These are phyloP conservation scores for Pardosa pseudoannulata DNA, from an alignment of 2,888 invertebrate species.

Conservation along the genomic window DNA sequence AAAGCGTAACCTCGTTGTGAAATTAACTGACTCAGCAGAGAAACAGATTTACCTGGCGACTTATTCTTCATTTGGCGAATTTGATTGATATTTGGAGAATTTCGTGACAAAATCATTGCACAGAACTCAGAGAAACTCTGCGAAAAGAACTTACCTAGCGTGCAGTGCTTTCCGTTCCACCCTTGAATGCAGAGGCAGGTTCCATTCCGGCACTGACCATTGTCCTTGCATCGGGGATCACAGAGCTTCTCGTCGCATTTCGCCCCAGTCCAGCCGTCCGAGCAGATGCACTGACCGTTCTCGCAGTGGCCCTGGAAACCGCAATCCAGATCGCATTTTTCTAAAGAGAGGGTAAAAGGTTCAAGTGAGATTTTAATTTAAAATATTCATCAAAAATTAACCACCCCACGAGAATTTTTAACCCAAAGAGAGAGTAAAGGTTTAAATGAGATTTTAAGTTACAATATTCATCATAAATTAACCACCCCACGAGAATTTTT, in stretches of 20 bases:
- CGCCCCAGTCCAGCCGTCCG: constrained; percentile 92
- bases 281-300: constrained; percentile 78
- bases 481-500: no score
- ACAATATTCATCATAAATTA: no score
- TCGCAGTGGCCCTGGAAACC: constrained; percentile 95
- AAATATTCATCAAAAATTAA: neutral
- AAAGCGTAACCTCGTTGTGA: no score
- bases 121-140: no score
- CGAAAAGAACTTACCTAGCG: constrained; percentile 91
- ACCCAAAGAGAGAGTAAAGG: no score
- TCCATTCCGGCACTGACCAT: constrained; percentile 98
- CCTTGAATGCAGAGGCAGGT: constrained; percentile 98
- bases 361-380: no score
- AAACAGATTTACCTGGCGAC: no score
- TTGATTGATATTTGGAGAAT: no score
- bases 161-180: constrained; percentile 99
- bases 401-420: neutral
- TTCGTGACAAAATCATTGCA: no score
- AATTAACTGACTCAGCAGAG: no score
- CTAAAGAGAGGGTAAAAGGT: constrained; percentile 79
- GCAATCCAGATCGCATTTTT: constrained; percentile 94
- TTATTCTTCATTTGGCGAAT: no score
- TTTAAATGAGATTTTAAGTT: no score
- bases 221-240: constrained; percentile 92
- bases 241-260: constrained; percentile 94